Base-by-base conservation (phyloP, 1,140 invertebrate genomes). In the Bombus waltoni region DNA sequence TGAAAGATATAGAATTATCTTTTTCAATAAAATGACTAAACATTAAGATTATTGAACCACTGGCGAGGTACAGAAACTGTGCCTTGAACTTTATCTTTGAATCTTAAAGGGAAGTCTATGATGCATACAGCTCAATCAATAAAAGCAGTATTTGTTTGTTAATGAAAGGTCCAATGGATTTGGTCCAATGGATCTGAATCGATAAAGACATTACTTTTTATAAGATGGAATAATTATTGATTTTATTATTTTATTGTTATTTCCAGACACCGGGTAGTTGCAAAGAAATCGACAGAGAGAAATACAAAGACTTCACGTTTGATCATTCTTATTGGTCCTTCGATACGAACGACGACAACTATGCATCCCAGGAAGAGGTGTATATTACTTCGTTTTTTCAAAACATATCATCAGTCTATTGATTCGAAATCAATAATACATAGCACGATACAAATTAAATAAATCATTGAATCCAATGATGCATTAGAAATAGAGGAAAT, bases 271-370 rank as follows among this genome's bases (percentile, higher is more conserved):
- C 93, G 57, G 92, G 92, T 66, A 94, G 92, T 86, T 92, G 92
- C 87, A 90, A 95, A 91, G 96, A 96, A 86, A 94, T 94, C 72
- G 96, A 95, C 42, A 95, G 96, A 71, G 97, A 97, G 89, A 96
- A 97, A 92, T 97, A 97, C 94, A 98, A 98, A 94, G 98, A 98
- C 93, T 99, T 99, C 92, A 98, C 98, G 42, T 99, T 98, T 95
- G 98, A 99, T 96, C 97, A 98, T 93, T 98, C 98, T 0, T 99
- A 99, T 93, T 99, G 98, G 98, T 98, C 98, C 53, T 98, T 96
- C 92, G 96, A 97, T 91, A 92, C 95, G 42, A 94, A 94, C 42
- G 97, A 98, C 92, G 92, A 93, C 8, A 96, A 98, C 93, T 98
- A 97, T 95, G 97, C 97, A 42, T 97, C 97, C 42, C 98, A 98